Evolutionary conservation across 2,888 invertebrate genomes (phyloP), one percentile per base, ranked within the genome.

Genomic region (Philereme vetulata): DNA sequence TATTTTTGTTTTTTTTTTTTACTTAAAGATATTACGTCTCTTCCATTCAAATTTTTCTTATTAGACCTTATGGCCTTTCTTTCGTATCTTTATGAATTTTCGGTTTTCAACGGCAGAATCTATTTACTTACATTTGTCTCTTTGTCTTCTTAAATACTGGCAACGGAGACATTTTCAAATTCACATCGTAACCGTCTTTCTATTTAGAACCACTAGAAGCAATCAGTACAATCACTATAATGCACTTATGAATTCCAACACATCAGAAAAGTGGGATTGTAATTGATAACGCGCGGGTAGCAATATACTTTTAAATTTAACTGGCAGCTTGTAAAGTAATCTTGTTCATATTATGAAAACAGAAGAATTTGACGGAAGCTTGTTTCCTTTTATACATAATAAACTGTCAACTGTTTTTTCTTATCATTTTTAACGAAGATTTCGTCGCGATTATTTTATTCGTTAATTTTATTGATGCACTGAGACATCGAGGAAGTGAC

Each of bases 101-200:
- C 21, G 21, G 2, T 21, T 21, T 21, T 21, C 21, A 21, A 2
- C 21, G 21, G 21, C 21, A 21, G 21, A 21, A 21, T 21, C 21
- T 21, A 21, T 21, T 21, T 21, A 62, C 62, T 62, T 38, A 62
- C 62, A 62, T 9, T 35, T 54, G 46, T 56, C 73, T 72, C 40
- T 77, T 73, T 51, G 62, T 72, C 73, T 82, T 84, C 65, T 51
- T 80, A 55, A 82, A 68, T 10, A 73, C 78, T 8, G 72, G 62
- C 56, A 82, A 66, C 64, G 84, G 82, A 68, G 83, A 80, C 82
- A 84, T 84, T 65, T 67, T 62, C 45, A 34, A 59, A 62, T 21
- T 58, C 44, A 55, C 58, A 58, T 58, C n/a, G 21, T 47, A 57
- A 5, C 8, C 21, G 42, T 57, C 38, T 40, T 54, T 51, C 38